Percentiles rank a stretch among this genome's conserved stretches.
These are phyloP conservation scores for Aegotheles bennettii DNA, from an alignment of 2,113 vertebrate species.

Conservation along the genomic window DNA sequence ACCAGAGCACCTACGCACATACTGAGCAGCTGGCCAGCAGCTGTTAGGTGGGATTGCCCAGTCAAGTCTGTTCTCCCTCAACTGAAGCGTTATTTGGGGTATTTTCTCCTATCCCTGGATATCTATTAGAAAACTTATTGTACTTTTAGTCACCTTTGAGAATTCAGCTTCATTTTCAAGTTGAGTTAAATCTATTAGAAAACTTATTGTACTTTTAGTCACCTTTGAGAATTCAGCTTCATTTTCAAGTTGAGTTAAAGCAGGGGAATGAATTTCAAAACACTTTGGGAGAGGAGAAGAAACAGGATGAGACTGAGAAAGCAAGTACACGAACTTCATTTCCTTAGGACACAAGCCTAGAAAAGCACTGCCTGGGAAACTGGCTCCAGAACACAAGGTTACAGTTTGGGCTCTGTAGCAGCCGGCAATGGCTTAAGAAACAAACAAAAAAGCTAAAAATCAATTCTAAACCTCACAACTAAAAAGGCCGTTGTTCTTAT, in stretches of 20 bases:
- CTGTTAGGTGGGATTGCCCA: rapidly evolving
- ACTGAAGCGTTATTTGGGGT: background rate
- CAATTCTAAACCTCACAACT: background rate
- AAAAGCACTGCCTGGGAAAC: background rate
- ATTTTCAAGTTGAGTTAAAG: background rate
- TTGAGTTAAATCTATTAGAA: background rate
- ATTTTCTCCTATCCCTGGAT: background rate
- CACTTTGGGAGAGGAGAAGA: background rate
- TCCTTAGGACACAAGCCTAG: background rate
- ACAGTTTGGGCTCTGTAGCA: background rate
- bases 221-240: background rate
- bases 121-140: background rate
- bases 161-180: background rate
- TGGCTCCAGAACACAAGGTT: background rate
- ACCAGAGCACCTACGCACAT: background rate
- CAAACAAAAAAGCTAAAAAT: background rate
- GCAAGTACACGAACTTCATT: background rate
- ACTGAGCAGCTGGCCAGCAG: background rate
- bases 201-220: background rate
- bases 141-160: background rate
- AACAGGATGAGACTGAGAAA: background rate
- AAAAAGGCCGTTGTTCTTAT: background rate
- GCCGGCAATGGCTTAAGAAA: background rate
- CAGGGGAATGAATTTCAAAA: background rate
- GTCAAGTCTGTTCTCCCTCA: background rate